A percentile compares a stretch with the other conserved stretches of the same genome.
phyloP scores from a whole-genome alignment of 2,797 vertebrate genomes.

The Pseudochirops corinnae region DNA sequence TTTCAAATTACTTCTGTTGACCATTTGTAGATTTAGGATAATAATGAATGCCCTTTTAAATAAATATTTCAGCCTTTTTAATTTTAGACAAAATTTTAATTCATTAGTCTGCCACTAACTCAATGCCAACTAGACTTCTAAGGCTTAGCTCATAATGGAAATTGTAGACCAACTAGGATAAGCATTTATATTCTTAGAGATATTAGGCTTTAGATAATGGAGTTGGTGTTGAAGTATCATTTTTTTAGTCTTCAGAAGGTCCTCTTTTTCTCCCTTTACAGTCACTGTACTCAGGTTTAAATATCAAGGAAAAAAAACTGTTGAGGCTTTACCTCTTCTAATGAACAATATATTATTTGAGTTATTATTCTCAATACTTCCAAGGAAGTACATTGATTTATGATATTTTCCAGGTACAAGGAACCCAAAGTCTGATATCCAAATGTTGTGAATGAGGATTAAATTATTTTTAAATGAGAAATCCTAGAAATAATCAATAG shows the following conservation, averaged over 20 bases:
- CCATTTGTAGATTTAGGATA: slow-evolving; percentile 32
- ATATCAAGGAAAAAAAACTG: slow-evolving; percentile 36
- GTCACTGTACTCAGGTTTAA: slow-evolving; percentile 45
- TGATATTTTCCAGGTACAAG: slow-evolving; percentile 38
- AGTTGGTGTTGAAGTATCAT: slow-evolving; percentile 42
- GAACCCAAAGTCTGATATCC: slow-evolving; percentile 5
- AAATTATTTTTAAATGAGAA: not conserved
- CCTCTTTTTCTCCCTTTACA: slow-evolving; percentile 42
- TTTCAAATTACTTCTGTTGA: not conserved
- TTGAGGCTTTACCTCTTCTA: slow-evolving; percentile 13
- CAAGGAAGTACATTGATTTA: slow-evolving; percentile 38
- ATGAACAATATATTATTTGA: slow-evolving; percentile 41
- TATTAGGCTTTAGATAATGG: slow-evolving; percentile 40
- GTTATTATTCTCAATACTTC: slow-evolving; percentile 46
- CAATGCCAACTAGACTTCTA: slow-evolving; percentile 44
- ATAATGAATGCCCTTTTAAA: slow-evolving; percentile 38
- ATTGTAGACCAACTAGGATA: not conserved
- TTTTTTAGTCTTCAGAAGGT: slow-evolving; percentile 47
- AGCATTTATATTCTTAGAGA: slow-evolving; percentile 22
- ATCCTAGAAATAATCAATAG: not conserved
- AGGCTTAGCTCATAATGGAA: not conserved
- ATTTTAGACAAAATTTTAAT: slow-evolving; percentile 25
- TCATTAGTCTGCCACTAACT: slow-evolving; percentile 33
- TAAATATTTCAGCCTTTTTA: slow-evolving; percentile 18
- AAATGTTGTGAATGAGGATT: slow-evolving; percentile 25